Conservation (phyloP, 2,113 vertebrate genomes). For the Smithornis capensis region DNA sequence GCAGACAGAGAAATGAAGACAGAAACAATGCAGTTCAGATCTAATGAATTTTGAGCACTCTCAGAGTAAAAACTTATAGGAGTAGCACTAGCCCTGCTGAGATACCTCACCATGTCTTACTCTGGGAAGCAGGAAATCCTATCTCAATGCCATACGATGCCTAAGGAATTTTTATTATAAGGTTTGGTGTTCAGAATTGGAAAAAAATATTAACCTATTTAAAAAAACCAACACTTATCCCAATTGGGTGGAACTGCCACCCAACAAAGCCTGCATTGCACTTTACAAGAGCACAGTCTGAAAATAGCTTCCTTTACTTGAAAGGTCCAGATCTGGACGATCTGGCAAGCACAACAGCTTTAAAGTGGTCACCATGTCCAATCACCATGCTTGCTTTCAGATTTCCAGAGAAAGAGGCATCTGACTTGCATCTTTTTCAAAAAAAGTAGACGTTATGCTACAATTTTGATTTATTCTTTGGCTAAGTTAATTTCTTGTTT, state of each 20-base stretch:
- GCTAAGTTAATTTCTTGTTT: conserved; percentile 21
- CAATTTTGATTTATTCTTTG: conserved; percentile 2
- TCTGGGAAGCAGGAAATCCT: background rate
- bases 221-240: background rate
- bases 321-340: background rate
- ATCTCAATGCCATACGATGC: background rate
- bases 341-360: background rate
- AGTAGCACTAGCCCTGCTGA: background rate
- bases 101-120: background rate
- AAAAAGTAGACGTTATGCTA: background rate
- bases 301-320: background rate
- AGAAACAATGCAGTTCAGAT: background rate
- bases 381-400: background rate
- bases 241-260: background rate
- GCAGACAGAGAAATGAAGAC: background rate
- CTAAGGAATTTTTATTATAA: background rate
- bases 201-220: background rate
- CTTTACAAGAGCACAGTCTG: background rate
- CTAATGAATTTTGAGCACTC: background rate
- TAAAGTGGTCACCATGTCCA: background rate
- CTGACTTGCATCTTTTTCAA: background rate
- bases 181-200: background rate
- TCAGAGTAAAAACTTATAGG: background rate
- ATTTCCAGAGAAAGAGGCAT: background rate
- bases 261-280: background rate